These are phyloP conservation scores for Agapornis canus DNA, from an alignment of 2,797 vertebrate species.

Conservation along the genomic window DNA sequence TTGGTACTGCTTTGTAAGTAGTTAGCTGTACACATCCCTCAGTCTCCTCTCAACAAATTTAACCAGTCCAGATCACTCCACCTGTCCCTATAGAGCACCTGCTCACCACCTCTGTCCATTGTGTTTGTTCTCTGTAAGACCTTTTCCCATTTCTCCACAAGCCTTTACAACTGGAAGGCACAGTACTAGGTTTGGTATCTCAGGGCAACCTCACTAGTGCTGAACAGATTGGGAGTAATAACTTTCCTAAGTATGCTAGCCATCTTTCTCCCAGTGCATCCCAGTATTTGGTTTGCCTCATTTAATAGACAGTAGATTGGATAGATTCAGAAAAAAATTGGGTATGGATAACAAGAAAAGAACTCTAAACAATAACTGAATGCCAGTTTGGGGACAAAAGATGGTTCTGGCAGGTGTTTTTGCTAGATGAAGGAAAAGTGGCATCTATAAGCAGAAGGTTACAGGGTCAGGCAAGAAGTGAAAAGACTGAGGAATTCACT, in stretches of 20 bases:
- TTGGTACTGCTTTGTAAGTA: rapidly evolving
- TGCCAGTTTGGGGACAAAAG: background rate
- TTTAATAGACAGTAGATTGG: background rate
- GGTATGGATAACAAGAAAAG: background rate
- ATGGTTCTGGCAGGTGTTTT: background rate
- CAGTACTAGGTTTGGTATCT: background rate
- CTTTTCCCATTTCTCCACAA: background rate
- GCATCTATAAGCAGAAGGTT: background rate
- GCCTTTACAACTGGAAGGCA: background rate
- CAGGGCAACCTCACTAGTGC: background rate
- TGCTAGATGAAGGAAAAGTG: background rate
- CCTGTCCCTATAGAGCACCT: background rate
- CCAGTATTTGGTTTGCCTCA: background rate
- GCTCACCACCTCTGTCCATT: background rate
- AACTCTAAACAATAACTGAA: background rate
- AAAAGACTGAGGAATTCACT: background rate
- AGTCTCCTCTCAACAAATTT: background rate
- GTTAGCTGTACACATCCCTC: background rate
- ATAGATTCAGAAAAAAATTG: background rate
- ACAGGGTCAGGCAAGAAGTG: background rate
- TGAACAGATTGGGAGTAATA: background rate
- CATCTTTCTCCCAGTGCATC: background rate
- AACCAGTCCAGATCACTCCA: background rate
- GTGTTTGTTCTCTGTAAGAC: background rate
- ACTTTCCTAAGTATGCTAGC: background rate